These are phyloP conservation scores for Argynnis bischoffii DNA, from an alignment of 2,888 invertebrate genomes.

Conservation along the genomic window DNA sequence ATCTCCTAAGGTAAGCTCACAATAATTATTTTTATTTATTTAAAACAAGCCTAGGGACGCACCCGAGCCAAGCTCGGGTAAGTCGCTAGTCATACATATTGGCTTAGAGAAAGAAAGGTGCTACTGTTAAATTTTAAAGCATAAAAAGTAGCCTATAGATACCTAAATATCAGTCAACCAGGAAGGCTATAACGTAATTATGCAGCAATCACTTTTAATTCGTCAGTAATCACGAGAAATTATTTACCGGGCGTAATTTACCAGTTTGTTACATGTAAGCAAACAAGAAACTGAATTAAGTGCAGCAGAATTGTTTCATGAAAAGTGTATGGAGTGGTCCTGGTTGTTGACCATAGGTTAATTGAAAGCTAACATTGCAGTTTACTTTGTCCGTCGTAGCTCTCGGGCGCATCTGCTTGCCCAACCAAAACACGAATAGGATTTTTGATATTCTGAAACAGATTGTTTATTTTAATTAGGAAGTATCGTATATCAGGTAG, in stretches of 20 bases:
- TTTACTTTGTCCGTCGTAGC: constrained; percentile 64
- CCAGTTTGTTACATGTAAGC: constrained; percentile 36
- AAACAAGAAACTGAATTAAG: constrained; percentile 60
- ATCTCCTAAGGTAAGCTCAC: too few relatives aligned
- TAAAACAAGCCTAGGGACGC: too few relatives aligned
- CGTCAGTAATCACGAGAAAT: constrained; percentile 27
- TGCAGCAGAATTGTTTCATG: constrained; percentile 72
- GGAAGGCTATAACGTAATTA: constrained; percentile 22
- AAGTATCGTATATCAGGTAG: neutral
- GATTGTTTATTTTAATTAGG: neutral
- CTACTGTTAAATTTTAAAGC: too few relatives aligned
- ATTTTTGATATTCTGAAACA: constrained; percentile 20
- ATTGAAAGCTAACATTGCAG: constrained; percentile 76
- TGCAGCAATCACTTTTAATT: constrained; percentile 33
- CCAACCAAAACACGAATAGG: constrained; percentile 9
- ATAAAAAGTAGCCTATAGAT: neutral
- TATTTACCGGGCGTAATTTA: constrained; percentile 37
- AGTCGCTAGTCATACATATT: too few relatives aligned
- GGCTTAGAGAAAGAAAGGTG: too few relatives aligned
- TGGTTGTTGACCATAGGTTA: constrained; percentile 73
- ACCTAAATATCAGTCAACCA: too few relatives aligned
- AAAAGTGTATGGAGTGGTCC: constrained; percentile 70
- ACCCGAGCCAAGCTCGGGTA: too few relatives aligned
- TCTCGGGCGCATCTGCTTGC: constrained; percentile 36
- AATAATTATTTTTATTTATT: too few relatives aligned